Conservation (phyloP, 2,113 vertebrate species). For the Arizona elegans region DNA sequence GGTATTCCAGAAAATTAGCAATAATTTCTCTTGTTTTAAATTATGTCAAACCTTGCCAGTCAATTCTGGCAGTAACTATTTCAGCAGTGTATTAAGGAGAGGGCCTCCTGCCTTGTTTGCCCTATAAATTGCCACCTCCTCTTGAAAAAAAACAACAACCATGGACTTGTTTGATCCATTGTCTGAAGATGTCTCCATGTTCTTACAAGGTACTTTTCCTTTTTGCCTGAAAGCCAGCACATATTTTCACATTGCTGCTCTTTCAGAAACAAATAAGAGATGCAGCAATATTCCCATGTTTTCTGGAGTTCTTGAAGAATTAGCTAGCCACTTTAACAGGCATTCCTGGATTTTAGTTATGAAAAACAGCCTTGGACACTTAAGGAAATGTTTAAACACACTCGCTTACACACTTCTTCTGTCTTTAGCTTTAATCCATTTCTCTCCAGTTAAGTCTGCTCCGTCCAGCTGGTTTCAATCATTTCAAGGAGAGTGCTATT, state of each 20-base stretch:
- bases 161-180: background rate
- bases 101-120: background rate
- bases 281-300: constrained; percentile 50
- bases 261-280: constrained; percentile 41
- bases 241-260: constrained; percentile 43
- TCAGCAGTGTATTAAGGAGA: background rate
- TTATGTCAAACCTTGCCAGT: background rate
- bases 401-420: constrained; percentile 56
- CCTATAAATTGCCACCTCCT: background rate
- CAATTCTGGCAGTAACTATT: background rate
- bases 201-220: background rate
- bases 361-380: constrained; percentile 60
- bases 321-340: constrained; percentile 42
- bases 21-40: background rate
- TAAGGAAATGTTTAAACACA: constrained; percentile 40
- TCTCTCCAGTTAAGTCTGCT: constrained; percentile 49
- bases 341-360: constrained; percentile 58
- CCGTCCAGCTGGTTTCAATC: constrained; percentile 65
- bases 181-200: background rate
- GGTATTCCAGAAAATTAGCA: background rate
- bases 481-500: constrained; percentile 59
- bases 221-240: constrained; percentile 33
- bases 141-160: background rate
- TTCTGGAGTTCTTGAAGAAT: constrained; percentile 45
- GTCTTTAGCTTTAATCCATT: constrained; percentile 63